phyloP scores from a whole-genome alignment of 2,888 invertebrate species.

The Perizoma flavofasciatum region DNA sequence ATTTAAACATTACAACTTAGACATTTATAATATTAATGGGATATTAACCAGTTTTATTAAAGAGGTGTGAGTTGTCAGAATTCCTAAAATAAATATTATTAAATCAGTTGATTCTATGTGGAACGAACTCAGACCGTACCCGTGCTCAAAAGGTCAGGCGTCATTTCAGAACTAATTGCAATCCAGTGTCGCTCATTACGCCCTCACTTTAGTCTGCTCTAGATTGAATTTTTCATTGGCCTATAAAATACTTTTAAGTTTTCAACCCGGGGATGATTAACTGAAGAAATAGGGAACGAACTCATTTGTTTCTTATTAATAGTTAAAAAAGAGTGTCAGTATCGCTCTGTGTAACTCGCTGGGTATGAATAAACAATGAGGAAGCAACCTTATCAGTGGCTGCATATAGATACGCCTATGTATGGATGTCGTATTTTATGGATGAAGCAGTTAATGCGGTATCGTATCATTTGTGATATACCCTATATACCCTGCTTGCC shows the following conservation, averaged over 20 bases:
- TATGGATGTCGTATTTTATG: no score
- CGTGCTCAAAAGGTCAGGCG: slow-evolving; percentile 41
- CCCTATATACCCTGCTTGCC: no score
- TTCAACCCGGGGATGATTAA: slow-evolving; percentile 35
- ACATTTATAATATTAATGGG: no score
- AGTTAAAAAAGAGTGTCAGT: slow-evolving; percentile 22
- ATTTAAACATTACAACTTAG: no score
- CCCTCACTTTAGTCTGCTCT: slow-evolving; percentile 32
- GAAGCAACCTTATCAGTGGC: slow-evolving; percentile 13
- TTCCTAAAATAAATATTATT: slow-evolving; percentile 1
- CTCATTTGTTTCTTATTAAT: slow-evolving; percentile 24
- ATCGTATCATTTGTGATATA: no score
- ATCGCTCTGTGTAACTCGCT: slow-evolving; percentile 10
- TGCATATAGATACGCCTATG: slow-evolving; percentile 6
- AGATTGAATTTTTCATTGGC: slow-evolving; percentile 51
- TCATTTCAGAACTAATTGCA: slow-evolving; percentile 50
- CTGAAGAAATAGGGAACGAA: slow-evolving; percentile 22
- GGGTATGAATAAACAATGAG: slow-evolving; percentile 22
- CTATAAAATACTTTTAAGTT: slow-evolving; percentile 48
- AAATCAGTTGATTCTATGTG: slow-evolving; percentile 15
- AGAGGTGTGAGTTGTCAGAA: no score
- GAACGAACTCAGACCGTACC: slow-evolving; percentile 17
- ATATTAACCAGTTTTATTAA: no score
- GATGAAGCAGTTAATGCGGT: background rate
- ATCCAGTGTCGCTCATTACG: slow-evolving; percentile 53